These are phyloP conservation scores for Caenorhabditis afra DNA, from an alignment of 2,888 invertebrate genomes.

Conservation along the genomic window DNA sequence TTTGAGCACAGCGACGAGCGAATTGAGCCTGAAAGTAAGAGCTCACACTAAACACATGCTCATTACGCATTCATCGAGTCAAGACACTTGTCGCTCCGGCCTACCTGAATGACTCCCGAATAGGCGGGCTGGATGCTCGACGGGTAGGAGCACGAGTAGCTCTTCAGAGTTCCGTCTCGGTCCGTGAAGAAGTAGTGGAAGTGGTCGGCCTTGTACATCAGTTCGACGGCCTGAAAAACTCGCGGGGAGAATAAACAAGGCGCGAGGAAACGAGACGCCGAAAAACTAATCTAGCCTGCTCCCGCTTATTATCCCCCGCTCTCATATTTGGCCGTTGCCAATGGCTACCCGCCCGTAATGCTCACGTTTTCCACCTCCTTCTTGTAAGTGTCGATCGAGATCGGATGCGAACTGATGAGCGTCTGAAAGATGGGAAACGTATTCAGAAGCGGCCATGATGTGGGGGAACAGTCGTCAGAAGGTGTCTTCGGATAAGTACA, in stretches of 20 bases:
- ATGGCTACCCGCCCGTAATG: background rate
- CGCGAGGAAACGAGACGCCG: background rate
- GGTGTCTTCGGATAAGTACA: too few species aligned
- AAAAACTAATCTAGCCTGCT: conserved; percentile 5
- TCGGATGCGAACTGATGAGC: conserved; percentile 65
- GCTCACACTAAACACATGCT: background rate
- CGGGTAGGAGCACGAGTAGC: conserved; percentile 79
- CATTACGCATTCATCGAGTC: too few species aligned
- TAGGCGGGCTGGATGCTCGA: conserved; percentile 80
- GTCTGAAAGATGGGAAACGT: conserved; percentile 40
- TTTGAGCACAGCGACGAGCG: conserved; percentile 80
- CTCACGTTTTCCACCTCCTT: conserved; percentile 65
- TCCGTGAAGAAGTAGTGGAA: conserved; percentile 81
- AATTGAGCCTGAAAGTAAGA: conserved; percentile 73
- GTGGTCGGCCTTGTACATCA: conserved; percentile 77
- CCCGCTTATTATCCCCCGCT: background rate
- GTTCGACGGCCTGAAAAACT: conserved; percentile 69
- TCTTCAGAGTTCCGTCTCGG: conserved; percentile 79
- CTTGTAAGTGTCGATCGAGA: conserved; percentile 64
- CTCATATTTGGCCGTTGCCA: background rate
- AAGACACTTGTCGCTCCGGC: too few species aligned
- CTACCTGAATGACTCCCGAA: conserved; percentile 80
- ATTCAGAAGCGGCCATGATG: background rate
- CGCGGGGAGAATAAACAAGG: background rate
- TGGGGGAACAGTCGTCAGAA: too few species aligned